Conservation (phyloP, 2,113 vertebrate genomes). For the Oryzias melastigma region DNA sequence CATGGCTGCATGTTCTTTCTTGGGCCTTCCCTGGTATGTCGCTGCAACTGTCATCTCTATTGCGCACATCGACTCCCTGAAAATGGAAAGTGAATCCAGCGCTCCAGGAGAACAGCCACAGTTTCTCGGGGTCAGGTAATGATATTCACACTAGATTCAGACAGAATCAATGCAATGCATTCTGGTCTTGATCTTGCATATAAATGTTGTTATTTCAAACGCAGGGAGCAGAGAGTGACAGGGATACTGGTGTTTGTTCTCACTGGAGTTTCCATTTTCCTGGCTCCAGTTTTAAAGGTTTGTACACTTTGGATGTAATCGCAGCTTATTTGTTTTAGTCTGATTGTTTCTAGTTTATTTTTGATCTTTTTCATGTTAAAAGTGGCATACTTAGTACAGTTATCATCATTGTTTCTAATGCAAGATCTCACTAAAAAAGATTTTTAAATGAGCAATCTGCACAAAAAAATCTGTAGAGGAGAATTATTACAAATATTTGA, state of each 20-base stretch:
- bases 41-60: slow-evolving; percentile 98
- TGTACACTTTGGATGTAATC: neutral
- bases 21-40: slow-evolving; percentile 96
- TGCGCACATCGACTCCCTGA: slow-evolving; percentile 96
- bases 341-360: neutral
- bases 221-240: slow-evolving; percentile 88
- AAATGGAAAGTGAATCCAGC: slow-evolving; percentile 96
- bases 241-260: slow-evolving; percentile 92
- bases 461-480: too few relatives aligned
- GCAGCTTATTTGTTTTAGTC: neutral
- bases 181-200: slow-evolving; percentile 9
- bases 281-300: slow-evolving; percentile 94
- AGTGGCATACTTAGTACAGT: too few relatives aligned
- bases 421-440: too few relatives aligned
- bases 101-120: slow-evolving; percentile 95
- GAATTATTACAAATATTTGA: too few relatives aligned
- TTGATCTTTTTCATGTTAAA: neutral
- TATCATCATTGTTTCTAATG: too few relatives aligned
- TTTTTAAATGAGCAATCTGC: too few relatives aligned
- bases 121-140: slow-evolving; percentile 93
- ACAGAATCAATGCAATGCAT: neutral
- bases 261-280: slow-evolving; percentile 93
- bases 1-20: slow-evolving; percentile 90
- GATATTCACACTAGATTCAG: too few relatives aligned
- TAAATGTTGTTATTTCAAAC: slow-evolving; percentile 15